Evolutionary conservation across 2,888 invertebrate species (phyloP).

Genomic region (Caenorhabditis drosophilae): DNA sequence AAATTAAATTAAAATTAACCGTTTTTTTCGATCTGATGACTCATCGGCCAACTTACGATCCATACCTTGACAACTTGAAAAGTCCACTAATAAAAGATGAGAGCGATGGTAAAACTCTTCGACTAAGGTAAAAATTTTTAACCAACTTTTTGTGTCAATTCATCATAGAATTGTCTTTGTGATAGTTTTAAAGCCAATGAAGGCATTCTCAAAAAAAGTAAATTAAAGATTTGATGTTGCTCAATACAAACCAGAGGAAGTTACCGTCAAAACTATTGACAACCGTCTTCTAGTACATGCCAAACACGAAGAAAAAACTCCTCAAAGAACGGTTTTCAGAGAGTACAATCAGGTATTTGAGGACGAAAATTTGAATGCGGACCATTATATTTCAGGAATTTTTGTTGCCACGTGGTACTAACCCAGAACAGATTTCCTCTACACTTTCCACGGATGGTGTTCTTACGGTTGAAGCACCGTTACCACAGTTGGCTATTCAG

Average conservation of each 20-base stretch:
- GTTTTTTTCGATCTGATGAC: conserved; percentile 65
- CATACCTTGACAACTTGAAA: conserved; percentile 68
- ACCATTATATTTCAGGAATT: conserved; percentile 76
- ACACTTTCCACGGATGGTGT: conserved; percentile 95
- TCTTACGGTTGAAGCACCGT: conserved; percentile 91
- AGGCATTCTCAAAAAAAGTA: too few relatives aligned
- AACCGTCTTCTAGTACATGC: conserved; percentile 87
- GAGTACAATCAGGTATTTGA: conserved; percentile 81
- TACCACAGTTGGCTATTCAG: conserved; percentile 75
- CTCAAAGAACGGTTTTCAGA: conserved; percentile 93
- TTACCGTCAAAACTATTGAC: conserved; percentile 93
- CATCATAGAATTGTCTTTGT: neutral
- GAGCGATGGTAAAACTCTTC: conserved; percentile 89
- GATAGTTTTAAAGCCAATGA: too few relatives aligned
- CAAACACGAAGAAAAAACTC: conserved; percentile 95
- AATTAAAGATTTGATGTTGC: conserved; percentile 85
- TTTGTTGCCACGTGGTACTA: conserved; percentile 92
- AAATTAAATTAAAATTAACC: too few relatives aligned
- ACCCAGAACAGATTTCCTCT: conserved; percentile 92
- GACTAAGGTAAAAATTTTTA: conserved; percentile 76
- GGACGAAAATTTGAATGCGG: neutral
- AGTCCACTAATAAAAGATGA: conserved; percentile 92
- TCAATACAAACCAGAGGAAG: conserved; percentile 90
- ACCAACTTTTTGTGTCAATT: neutral
- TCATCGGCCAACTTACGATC: conserved; percentile 67